phyloP scores from a whole-genome alignment of 1,140 invertebrate species.

The Euwallacea fornicatus region DNA sequence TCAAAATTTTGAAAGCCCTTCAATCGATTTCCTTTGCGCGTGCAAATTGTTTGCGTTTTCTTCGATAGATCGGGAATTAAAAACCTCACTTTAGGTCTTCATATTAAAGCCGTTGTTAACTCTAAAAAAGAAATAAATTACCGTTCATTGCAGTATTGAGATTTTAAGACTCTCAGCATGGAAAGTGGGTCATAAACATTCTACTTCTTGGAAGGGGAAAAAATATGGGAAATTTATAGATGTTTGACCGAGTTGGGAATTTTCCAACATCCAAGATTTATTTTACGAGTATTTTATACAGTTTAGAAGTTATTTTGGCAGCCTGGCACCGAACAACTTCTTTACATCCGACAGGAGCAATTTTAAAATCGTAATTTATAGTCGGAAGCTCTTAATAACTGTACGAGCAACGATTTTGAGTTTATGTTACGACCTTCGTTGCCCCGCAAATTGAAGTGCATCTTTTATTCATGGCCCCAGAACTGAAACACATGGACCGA shows the following conservation, averaged over 20 bases:
- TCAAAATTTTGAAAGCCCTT: not conserved
- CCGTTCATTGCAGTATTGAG: not conserved
- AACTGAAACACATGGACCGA: slow-evolving; percentile 7
- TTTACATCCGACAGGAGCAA: not conserved
- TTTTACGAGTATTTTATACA: slow-evolving; percentile 24
- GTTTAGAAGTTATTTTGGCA: slow-evolving; percentile 4
- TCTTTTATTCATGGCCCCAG: slow-evolving; percentile 15
- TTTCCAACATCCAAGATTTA: slow-evolving; percentile 17
- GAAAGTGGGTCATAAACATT: slow-evolving; percentile 3
- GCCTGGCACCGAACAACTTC: slow-evolving; percentile 11
- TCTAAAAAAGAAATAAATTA: not conserved
- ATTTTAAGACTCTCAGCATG: not conserved
- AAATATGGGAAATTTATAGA: slow-evolving; percentile 11
- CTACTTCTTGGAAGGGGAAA: slow-evolving; percentile 3
- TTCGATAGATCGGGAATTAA: no score
- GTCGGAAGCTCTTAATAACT: no score
- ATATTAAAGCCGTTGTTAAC: not conserved
- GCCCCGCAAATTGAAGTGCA: slow-evolving; percentile 16
- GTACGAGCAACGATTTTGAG: no score
- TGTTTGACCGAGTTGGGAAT: slow-evolving; percentile 16
- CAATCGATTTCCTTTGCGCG: not conserved
- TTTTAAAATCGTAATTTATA: not conserved
- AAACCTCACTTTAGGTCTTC: no score
- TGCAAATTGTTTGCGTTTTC: not conserved
- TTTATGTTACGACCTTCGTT: not conserved